These are phyloP conservation scores for Centruroides vittatus DNA, from an alignment of 1,140 invertebrate genomes.

Conservation along the genomic window DNA sequence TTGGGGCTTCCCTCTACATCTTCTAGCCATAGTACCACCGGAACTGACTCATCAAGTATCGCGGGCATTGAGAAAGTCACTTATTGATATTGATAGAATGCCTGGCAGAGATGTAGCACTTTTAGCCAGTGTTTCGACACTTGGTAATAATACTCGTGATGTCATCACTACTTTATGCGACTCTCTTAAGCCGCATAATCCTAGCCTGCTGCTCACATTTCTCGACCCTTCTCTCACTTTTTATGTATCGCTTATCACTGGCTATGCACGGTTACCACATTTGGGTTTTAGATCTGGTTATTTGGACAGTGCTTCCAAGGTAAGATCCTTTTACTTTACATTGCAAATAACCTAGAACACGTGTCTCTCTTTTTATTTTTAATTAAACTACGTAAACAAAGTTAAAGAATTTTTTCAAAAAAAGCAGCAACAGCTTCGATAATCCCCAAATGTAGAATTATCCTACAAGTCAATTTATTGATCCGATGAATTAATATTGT, in stretches of 20 bases:
- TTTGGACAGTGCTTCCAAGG: slow-evolving; percentile 1
- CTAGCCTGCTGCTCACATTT: slow-evolving; percentile 3
- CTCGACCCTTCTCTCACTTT: slow-evolving; percentile 6
- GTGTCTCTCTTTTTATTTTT: no score
- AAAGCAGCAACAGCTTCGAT: no score
- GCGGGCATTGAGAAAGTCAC: slow-evolving; percentile 5
- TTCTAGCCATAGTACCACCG: slow-evolving; percentile 6
- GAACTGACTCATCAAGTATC: neutral
- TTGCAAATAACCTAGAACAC: no score
- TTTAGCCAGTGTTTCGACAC: slow-evolving; percentile 1
- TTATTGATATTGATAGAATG: slow-evolving; percentile 6
- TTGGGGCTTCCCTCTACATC: slow-evolving; percentile 1
- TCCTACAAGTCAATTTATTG: no score
- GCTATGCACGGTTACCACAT: slow-evolving; percentile 4
- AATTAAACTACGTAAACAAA: no score
- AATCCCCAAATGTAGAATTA: no score
- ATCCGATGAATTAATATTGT: no score
- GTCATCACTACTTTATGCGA: slow-evolving; percentile 2
- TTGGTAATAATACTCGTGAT: neutral
- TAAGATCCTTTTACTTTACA: neutral
- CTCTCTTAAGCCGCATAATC: slow-evolving; percentile 1
- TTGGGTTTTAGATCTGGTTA: slow-evolving; percentile 1
- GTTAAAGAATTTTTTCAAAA: no score
- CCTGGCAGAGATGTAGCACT: slow-evolving; percentile 6
- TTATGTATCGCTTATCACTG: slow-evolving; percentile 5